Evolutionary conservation across 1,140 invertebrate species (phyloP), one percentile per base, ranked within the genome.

Genomic region (Eurosta solidaginis): DNA sequence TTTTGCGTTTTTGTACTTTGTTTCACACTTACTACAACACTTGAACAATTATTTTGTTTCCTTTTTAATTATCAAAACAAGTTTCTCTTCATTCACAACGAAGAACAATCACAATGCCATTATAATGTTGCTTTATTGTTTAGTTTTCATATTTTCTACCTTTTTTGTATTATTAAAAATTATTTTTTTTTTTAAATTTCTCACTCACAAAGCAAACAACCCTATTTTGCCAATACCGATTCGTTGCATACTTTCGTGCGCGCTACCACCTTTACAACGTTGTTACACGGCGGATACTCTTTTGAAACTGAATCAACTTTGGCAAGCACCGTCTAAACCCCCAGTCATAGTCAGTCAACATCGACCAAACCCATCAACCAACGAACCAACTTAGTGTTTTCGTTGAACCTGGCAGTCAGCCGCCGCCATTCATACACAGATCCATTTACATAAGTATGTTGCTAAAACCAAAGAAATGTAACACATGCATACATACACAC

Each of bases 261-360:
- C 78, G 80, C 77, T 81, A 79, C 81, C 74, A 78, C 75, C 75
- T 20, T 54, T 29, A 59, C 78, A 68, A 81, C 84, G 83, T 86
- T 85, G 82, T 84, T 80, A 82, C 85, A 83, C 81, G 80, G 77
- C 81, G 82, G 85, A 82, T 79, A 80, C 79, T 82, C 84, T 82
- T 79, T 87, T 87, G 86, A 84, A 86, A 87, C 86, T 87, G 86
- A 87, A 83, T 85, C 86, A 83, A 87, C 77, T 79, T 86, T 83
- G 49, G 59, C 77, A 73, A 81, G 80, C 85, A 47, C 74, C 63
- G 80, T 75, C 76, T 50, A 79, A 75, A 29, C 42, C 22, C 78
- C 77, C 29, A 73, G 40, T 68, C 59, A 68, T 42, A 17, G 59
- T 22, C 54, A 52, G 29, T 49, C 44, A n/a, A n/a, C 42, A 75